Evolutionary conservation across 1,140 invertebrate species (phyloP).

Genomic region (Brachionus asplanchnoidis): DNA sequence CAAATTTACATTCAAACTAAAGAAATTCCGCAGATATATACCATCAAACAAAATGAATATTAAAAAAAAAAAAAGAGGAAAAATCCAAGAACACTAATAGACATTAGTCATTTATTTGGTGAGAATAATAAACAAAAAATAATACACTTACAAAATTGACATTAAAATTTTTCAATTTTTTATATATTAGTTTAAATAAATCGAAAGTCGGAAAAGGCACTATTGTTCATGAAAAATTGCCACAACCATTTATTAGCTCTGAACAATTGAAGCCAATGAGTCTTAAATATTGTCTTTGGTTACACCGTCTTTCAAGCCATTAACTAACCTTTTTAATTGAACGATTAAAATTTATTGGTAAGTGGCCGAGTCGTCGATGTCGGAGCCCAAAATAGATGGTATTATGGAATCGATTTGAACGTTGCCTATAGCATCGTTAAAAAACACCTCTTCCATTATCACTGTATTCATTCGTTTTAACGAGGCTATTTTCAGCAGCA

Average conservation of each 20-base stretch:
- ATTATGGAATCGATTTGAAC: constrained; percentile 41
- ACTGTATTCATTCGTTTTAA: constrained; percentile 16
- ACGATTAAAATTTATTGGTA: not conserved
- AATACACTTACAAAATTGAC: constrained; percentile 11
- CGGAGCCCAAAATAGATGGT: constrained; percentile 36
- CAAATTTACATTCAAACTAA: not conserved
- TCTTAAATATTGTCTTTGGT: not conserved
- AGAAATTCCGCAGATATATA: not conserved
- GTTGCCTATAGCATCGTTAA: constrained; percentile 30
- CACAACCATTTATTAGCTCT: not conserved
- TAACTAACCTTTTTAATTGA: not conserved
- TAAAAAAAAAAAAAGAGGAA: not conserved
- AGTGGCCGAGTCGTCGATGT: not conserved
- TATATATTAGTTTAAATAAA: not conserved
- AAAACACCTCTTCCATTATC: constrained; percentile 41
- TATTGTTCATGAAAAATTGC: not conserved
- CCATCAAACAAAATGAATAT: not conserved
- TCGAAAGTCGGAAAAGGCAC: constrained; percentile 6
- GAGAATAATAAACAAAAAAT: not conserved
- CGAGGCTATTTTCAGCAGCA: constrained; percentile 19
- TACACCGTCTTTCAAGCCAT: not conserved
- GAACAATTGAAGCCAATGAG: not conserved
- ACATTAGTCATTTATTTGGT: not conserved
- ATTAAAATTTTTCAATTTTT: not conserved
- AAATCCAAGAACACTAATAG: constrained; percentile 14